A percentile compares a stretch with the other conserved stretches of the same genome.
Conservation (phyloP, 2,797 vertebrate genomes). For the Yasuhikotakia modesta region DNA sequence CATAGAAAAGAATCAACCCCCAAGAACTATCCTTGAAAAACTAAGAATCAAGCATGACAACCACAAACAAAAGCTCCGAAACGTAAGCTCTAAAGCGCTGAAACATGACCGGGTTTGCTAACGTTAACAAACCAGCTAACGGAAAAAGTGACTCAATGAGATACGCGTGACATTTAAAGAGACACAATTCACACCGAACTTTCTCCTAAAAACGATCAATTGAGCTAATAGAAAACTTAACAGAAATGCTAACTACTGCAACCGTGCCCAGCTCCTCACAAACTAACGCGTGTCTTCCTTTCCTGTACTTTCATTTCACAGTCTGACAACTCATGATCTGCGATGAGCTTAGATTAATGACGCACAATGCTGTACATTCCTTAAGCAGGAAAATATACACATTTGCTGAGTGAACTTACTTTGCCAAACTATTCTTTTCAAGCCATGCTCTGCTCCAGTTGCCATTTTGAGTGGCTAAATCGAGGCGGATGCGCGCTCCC, state of each 20-base stretch:
- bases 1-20: not conserved
- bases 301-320: not conserved
- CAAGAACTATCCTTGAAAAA: not conserved
- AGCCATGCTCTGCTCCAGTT: conserved; percentile 71
- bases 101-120: not conserved
- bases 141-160: not conserved
- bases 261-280: not conserved
- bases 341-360: not conserved
- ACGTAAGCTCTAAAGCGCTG: no score
- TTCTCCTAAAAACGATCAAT: not conserved
- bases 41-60: not conserved
- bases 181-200: not conserved
- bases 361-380: no score
- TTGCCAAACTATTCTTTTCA: conserved; percentile 78
- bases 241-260: not conserved
- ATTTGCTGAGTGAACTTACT: conserved; percentile 72
- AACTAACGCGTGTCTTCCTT: not conserved
- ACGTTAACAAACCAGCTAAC: conserved; percentile 16
- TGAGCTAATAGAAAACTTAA: not conserved
- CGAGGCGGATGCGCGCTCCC: no score
- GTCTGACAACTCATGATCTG: not conserved
- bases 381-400: not conserved
- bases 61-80: not conserved
- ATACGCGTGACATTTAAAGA: not conserved
- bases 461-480: conserved; percentile 74